These are phyloP conservation scores for Diarsia dahlii DNA, from an alignment of 2,888 invertebrate species.

Conservation along the genomic window DNA sequence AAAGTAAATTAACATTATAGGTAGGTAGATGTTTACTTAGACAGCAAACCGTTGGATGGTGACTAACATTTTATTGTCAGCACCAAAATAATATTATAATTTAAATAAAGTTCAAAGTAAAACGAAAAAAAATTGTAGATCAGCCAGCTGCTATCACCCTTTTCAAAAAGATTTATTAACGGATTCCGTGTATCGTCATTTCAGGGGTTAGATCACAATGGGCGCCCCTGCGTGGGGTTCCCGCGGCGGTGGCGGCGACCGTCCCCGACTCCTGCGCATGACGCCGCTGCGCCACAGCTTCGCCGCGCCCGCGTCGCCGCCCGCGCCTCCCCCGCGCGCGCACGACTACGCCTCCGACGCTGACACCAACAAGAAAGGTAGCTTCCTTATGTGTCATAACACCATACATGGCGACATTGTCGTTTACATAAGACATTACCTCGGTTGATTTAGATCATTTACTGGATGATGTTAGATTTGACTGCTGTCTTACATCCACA, in stretches of 20 bases:
- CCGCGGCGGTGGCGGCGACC: conserved; percentile 87
- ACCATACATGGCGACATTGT: conserved; percentile 28
- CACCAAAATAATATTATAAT: not conserved
- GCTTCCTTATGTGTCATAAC: conserved; percentile 58
- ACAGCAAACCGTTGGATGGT: not conserved
- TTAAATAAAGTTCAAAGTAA: not conserved
- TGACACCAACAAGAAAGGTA: conserved; percentile 91
- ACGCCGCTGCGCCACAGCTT: conserved; percentile 91
- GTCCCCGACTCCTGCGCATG: conserved; percentile 91
- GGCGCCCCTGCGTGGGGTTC: conserved; percentile 89
- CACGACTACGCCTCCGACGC: conserved; percentile 91
- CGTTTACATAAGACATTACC: conserved; percentile 31
- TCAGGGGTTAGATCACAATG: conserved; percentile 76
- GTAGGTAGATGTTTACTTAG: not conserved
- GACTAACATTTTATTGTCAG: not conserved
- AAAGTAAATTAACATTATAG: conserved; percentile 3
- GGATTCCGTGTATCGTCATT: conserved; percentile 40
- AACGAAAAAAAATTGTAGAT: not conserved
- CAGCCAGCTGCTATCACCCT: conserved; percentile 4
- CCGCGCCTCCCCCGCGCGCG: conserved; percentile 82
- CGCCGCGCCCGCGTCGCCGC: conserved; percentile 88
- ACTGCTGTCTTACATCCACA: conserved; percentile 8
- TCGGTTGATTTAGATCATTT: conserved; percentile 45
- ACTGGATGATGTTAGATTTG: conserved; percentile 35
- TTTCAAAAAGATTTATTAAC: conserved; percentile 12